Percentiles rank a stretch among this genome's conserved stretches.
Conservation (phyloP, 2,797 vertebrate species). For the Nyctibius grandis region DNA sequence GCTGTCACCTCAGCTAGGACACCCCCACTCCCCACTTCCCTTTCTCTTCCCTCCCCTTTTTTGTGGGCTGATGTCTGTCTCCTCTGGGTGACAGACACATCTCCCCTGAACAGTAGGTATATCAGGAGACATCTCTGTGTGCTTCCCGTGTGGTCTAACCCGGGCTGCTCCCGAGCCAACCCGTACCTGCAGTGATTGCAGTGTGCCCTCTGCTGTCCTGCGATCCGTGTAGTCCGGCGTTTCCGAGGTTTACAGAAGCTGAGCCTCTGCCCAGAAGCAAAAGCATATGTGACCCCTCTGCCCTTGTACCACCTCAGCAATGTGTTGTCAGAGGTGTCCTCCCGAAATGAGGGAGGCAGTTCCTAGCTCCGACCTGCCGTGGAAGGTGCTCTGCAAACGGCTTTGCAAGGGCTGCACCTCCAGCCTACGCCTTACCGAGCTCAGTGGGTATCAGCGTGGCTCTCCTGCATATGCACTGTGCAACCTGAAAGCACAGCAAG, state of each 20-base stretch:
- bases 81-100: not conserved
- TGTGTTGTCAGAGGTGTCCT: not conserved
- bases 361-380: not conserved
- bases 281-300: not conserved
- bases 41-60: not conserved
- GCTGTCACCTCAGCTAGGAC: not conserved
- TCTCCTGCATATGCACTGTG: not conserved
- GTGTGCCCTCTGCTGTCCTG: slow-evolving; percentile 53
- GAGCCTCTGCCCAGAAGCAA: not conserved
- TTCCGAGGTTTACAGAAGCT: not conserved
- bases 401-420: not conserved
- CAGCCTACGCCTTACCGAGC: fast-evolving
- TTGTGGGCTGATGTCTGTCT: not conserved
- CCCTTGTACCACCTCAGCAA: not conserved
- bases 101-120: not conserved
- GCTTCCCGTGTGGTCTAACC: not conserved
- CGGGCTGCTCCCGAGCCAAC: fast-evolving
- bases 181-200: not conserved
- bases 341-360: not conserved
- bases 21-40: not conserved
- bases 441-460: not conserved
- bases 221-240: fast-evolving
- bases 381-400: not conserved
- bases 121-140: not conserved
- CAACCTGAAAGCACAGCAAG: not conserved